Conservation (phyloP, 2,797 vertebrate genomes). For the Trichosurus vulpecula region DNA sequence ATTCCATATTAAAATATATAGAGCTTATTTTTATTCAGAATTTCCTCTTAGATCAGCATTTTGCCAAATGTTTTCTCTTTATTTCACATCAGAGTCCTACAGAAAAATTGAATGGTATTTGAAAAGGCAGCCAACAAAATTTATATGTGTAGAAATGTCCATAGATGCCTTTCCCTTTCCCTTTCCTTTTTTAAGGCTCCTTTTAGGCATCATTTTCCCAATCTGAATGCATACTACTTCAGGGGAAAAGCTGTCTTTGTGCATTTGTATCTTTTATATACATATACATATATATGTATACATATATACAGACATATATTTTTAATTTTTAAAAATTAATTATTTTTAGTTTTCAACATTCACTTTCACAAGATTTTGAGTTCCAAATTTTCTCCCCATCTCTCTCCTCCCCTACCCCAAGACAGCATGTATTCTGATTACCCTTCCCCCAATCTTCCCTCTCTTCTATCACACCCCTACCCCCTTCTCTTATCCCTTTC, state of each 20-base stretch:
- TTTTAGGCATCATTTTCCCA: not conserved
- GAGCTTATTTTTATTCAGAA: not conserved
- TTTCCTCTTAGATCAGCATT: constrained; percentile 28
- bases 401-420: no score
- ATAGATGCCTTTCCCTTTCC: not conserved
- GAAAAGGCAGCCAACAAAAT: constrained; percentile 38
- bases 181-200: not conserved
- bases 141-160: not conserved
- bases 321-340: no score
- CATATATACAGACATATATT: no score
- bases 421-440: no score
- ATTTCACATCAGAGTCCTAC: not conserved
- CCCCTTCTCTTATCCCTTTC: no score
- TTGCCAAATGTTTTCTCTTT: constrained; percentile 16
- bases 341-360: no score
- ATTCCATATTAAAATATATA: not conserved
- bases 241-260: not conserved
- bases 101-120: constrained; percentile 17
- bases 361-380: no score
- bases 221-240: not conserved
- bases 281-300: no score
- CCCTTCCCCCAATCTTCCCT: no score
- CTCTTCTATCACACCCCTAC: no score
- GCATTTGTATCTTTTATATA: not conserved
- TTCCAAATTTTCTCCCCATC: no score